A percentile compares a stretch with the other conserved stretches of the same genome.
These are phyloP conservation scores for Nomada lathburiana DNA, from an alignment of 2,888 invertebrate genomes.

Conservation along the genomic window DNA sequence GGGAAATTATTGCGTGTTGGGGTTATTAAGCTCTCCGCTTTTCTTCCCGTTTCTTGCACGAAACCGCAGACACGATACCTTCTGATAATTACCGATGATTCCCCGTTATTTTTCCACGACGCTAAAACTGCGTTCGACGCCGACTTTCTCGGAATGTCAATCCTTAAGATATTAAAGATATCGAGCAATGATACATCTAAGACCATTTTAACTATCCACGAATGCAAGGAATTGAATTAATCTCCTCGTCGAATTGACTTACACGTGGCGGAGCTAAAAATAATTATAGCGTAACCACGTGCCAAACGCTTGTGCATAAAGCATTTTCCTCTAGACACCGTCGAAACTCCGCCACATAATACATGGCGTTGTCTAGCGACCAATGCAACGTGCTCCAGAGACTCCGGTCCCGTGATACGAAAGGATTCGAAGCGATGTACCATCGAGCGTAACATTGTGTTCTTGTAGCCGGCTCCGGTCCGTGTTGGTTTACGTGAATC, in stretches of 20 bases:
- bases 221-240: not conserved
- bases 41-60: slow-evolving; percentile 19
- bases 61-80: not conserved
- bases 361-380: slow-evolving; percentile 32
- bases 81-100: slow-evolving; percentile 41
- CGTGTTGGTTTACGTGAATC: slow-evolving; percentile 75
- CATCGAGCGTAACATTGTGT: slow-evolving; percentile 57
- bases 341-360: slow-evolving; percentile 18
- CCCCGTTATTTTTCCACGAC: slow-evolving; percentile 15
- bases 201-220: not conserved
- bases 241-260: not conserved
- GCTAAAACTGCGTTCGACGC: not conserved
- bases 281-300: not conserved
- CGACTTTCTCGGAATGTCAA: slow-evolving; percentile 5
- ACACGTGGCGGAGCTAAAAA: not conserved
- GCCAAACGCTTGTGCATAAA: not conserved
- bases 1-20: slow-evolving; percentile 40
- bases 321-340: not conserved
- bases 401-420: slow-evolving; percentile 41
- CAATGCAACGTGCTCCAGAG: slow-evolving; percentile 46
- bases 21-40: slow-evolving; percentile 34
- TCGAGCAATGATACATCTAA: not conserved
- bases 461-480: slow-evolving; percentile 43
- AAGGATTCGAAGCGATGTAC: slow-evolving; percentile 60
- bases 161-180: not conserved